Evolutionary conservation across 2,888 invertebrate species (phyloP).

Genomic region (Parascotia fuliginaria): DNA sequence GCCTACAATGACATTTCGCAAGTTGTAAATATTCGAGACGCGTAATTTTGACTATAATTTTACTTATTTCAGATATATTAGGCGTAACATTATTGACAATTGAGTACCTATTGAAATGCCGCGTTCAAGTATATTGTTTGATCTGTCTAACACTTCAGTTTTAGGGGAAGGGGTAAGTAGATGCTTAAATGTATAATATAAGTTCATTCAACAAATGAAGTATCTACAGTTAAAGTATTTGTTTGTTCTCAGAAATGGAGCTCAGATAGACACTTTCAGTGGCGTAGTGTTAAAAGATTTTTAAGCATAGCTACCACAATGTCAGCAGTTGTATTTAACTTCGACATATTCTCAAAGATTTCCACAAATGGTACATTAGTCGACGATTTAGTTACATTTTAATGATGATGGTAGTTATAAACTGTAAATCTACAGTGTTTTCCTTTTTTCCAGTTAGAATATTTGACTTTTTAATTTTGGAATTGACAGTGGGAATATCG

Average conservation of each 20-base stretch:
- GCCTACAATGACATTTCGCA: too few relatives aligned
- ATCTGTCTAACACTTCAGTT: not conserved
- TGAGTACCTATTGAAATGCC: not conserved
- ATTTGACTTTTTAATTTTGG: constrained; percentile 56
- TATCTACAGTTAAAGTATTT: not conserved
- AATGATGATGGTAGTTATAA: not conserved
- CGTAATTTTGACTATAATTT: too few relatives aligned
- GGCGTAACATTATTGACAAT: not conserved
- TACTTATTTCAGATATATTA: not conserved
- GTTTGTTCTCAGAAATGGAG: constrained; percentile 32
- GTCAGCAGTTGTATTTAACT: constrained; percentile 50
- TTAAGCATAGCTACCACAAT: constrained; percentile 54
- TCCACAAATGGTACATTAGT: constrained; percentile 45
- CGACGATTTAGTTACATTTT: not conserved
- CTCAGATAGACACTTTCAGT: constrained; percentile 50
- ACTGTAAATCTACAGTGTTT: constrained; percentile 5
- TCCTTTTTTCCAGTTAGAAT: constrained; percentile 58
- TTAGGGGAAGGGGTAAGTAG: constrained; percentile 4
- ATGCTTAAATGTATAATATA: not conserved
- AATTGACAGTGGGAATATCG: constrained; percentile 59
- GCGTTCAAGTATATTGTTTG: not conserved
- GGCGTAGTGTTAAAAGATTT: constrained; percentile 61
- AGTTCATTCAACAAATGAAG: not conserved
- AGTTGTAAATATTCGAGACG: too few relatives aligned
- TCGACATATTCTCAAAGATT: constrained; percentile 65